These are phyloP conservation scores for Simalia tracyae DNA, from an alignment of 2,797 vertebrate species.

Conservation along the genomic window DNA sequence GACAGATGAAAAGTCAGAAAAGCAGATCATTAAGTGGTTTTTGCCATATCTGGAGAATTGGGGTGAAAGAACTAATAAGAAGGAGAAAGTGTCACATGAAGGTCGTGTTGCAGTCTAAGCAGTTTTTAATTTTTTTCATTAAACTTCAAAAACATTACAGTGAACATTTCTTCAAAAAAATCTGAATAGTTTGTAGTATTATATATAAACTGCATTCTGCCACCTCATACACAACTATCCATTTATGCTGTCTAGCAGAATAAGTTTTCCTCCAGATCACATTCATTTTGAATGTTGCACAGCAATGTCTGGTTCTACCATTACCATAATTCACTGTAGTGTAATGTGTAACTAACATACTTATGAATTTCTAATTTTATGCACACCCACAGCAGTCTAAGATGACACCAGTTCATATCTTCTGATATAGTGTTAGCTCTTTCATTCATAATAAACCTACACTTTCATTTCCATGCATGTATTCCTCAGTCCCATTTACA, in stretches of 20 bases:
- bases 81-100: background rate
- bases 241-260: background rate
- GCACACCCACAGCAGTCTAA: background rate
- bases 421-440: background rate
- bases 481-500: background rate
- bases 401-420: background rate
- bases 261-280: background rate
- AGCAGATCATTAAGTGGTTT: background rate
- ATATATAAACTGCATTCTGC: background rate
- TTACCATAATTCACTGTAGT: background rate
- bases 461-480: background rate
- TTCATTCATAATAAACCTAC: background rate
- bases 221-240: background rate
- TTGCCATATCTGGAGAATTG: background rate
- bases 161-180: background rate
- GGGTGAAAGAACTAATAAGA: background rate
- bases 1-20: background rate
- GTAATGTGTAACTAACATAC: background rate
- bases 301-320: background rate
- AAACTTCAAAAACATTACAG: background rate
- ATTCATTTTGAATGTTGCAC: background rate
- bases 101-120: background rate
- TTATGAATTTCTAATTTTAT: background rate
- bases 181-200: background rate
- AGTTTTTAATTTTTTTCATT: background rate